These are phyloP conservation scores for Agonopterix arenella DNA, from an alignment of 2,888 invertebrate genomes.

Conservation along the genomic window DNA sequence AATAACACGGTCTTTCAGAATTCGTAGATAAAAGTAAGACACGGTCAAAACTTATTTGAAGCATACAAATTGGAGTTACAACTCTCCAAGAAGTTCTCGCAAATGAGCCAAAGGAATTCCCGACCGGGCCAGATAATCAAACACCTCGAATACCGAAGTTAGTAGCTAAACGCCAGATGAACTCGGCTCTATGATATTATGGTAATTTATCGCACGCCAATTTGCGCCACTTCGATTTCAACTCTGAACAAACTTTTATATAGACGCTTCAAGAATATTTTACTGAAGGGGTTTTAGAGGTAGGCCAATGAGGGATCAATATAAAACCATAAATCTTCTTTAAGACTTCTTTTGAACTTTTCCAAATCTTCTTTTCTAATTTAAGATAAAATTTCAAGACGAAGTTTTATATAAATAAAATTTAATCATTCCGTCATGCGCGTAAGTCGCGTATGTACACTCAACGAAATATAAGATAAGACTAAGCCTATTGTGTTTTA, in stretches of 20 bases:
- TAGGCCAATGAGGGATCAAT: constrained; percentile 37
- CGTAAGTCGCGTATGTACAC: constrained; percentile 44
- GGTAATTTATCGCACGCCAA: constrained; percentile 72
- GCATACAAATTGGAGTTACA: constrained; percentile 36
- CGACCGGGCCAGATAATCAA: constrained; percentile 62
- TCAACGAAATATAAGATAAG: constrained; percentile 57
- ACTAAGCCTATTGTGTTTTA: constrained; percentile 62
- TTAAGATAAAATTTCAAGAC: constrained; percentile 25
- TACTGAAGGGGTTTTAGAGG: constrained; percentile 35
- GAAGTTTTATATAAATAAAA: constrained; percentile 19
- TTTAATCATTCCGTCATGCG: constrained; percentile 33
- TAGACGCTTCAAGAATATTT: constrained; percentile 39
- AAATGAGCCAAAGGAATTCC: constrained; percentile 66
- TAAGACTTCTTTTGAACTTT: constrained; percentile 21
- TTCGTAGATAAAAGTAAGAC: constrained; percentile 3
- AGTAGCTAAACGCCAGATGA: constrained; percentile 71
- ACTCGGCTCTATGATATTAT: constrained; percentile 65
- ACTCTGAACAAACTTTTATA: constrained; percentile 52
- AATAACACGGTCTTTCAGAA: constrained; percentile 2
- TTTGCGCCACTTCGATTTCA: constrained; percentile 59
- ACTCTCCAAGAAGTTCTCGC: constrained; percentile 33
- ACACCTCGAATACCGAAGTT: constrained; percentile 50
- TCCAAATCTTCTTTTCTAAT: constrained; percentile 23
- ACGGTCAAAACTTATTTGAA: constrained; percentile 13
- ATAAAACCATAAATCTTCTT: constrained; percentile 33